Evolutionary conservation across 2,888 invertebrate genomes (phyloP), one percentile per base, ranked within the genome.

Genomic region (Cataglyphis altisquamis): DNA sequence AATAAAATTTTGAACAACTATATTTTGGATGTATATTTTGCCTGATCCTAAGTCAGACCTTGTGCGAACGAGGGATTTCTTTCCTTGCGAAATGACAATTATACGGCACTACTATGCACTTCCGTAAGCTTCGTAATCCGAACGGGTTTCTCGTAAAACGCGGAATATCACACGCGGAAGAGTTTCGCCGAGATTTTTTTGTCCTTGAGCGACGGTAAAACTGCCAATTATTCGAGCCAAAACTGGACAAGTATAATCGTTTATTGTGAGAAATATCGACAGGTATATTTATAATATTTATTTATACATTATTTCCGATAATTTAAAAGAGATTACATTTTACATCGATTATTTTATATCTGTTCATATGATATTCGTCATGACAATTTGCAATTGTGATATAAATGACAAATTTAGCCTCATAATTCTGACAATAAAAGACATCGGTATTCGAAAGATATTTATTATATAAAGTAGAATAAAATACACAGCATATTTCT

Each of bases 41-140:
- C 6, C 15, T 63, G 15, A 55, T 45, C 0, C 12, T 2, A 62
- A 25, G 1, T 25, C 25, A 25, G 25, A 25, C 25, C 25, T 25
- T 25, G 25, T 25, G 1, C 25, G 25, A 25, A 25, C 9, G 41
- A 52, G 36, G 15, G 6, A 32, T 62, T 8, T 52, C 39, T 25
- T 25, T 25, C 25, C 15, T 6, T 15, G n/a, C 66, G 41, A 41
- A 55, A 25, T 41, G 29, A 29, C 67, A 41, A 55, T 77, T 77
- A 66, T 36, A 45, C 18, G 48, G 10, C 10, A 41, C 39, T 41
- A 77, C 55, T n/a, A n/a, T n/a, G 55, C 55, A 57, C 52, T 77
- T 77, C 41, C 55, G 77, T 67, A 67, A 67, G 55, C 55, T 52
- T 77, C 55, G 67, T 77, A 77, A 77, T 77, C 77, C 41, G 41